A percentile compares a stretch with the other conserved stretches of the same genome.
Evolutionary conservation across 2,888 invertebrate genomes (phyloP).

Genomic region (Hoplodrina ambigua): DNA sequence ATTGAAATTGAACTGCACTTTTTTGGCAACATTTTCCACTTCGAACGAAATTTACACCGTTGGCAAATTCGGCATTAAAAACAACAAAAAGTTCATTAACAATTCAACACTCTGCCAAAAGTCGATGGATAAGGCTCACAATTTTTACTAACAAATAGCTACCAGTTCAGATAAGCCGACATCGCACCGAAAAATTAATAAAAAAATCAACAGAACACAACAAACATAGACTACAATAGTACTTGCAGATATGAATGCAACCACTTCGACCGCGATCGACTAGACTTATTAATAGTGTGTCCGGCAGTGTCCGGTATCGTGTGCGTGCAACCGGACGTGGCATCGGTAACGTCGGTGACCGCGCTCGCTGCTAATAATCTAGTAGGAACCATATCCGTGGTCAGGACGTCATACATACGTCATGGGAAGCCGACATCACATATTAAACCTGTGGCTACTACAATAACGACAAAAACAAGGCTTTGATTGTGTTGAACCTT

Average conservation of each 20-base stretch:
- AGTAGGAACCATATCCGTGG: conserved; percentile 55
- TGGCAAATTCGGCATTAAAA: no score
- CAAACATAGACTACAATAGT: conserved; percentile 1
- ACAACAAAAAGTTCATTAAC: neutral
- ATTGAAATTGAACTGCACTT: no score
- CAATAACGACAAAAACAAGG: neutral
- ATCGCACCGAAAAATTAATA: conserved; percentile 5
- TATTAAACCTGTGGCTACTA: conserved; percentile 32
- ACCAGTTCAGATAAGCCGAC: conserved; percentile 3
- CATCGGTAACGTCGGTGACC: conserved; percentile 42
- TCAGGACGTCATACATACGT: conserved; percentile 48
- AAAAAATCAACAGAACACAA: neutral
- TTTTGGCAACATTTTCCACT: no score
- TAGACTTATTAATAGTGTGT: conserved; percentile 52
- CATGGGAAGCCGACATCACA: conserved; percentile 28
- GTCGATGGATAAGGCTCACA: neutral
- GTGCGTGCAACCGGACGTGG: conserved; percentile 41
- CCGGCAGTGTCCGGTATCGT: conserved; percentile 34
- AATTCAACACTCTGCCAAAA: no score
- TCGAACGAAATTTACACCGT: no score
- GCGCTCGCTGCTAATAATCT: conserved; percentile 52
- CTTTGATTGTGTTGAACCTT: neutral
- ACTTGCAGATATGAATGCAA: conserved; percentile 43
- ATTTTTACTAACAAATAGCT: neutral
- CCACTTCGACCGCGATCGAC: conserved; percentile 44